Base-by-base conservation (phyloP, 2,888 invertebrate genomes). In the Tribolium freemani region DNA sequence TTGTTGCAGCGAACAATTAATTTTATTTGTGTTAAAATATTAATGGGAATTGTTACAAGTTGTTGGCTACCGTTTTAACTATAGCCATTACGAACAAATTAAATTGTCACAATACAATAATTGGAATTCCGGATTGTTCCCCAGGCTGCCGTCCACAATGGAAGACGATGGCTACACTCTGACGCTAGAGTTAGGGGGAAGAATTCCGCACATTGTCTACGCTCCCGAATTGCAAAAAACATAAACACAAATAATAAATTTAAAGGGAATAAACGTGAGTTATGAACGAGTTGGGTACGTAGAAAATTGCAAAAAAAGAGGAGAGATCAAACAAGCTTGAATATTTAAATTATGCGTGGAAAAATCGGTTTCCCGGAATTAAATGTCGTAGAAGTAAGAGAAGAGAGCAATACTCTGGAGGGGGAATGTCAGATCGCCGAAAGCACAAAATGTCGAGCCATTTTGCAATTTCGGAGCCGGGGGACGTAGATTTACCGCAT, bases 371-470 rank as follows among this genome's bases (percentile, higher is more conserved):
- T 45, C 53, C 21, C 45, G 69, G 67, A 53, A 68, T 73, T 76
- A 78, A 78, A 79, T 77, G 77, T 77, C 77, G 76, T 77, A 74
- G 74, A 75, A 75, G 77, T 78, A 78, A 77, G 76, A 78, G 77
- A 73, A 74, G 75, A 75, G 72, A 53, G 74, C 76, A 70, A 79
- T 78, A 76, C 78, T 72, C 75, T 44, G 56, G 78, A 75, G 78
- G 75, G 69, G 75, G 77, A 83, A 84, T 84, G 84, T 84, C 84
- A 83, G 82, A 79, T 80, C 77, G 78, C 78, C 81, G 80, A 83
- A 81, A 81, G 82, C 81, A 78, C 81, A 79, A 83, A 84, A 84
- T 84, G 83, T 83, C 84, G 82, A 82, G 82, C 82, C 81, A 82
- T 82, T 83, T 83, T 81, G 80, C 82, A 81, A 83, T 83, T 84